Conservation (phyloP, 2,113 vertebrate genomes). For the Alosa alosa region DNA sequence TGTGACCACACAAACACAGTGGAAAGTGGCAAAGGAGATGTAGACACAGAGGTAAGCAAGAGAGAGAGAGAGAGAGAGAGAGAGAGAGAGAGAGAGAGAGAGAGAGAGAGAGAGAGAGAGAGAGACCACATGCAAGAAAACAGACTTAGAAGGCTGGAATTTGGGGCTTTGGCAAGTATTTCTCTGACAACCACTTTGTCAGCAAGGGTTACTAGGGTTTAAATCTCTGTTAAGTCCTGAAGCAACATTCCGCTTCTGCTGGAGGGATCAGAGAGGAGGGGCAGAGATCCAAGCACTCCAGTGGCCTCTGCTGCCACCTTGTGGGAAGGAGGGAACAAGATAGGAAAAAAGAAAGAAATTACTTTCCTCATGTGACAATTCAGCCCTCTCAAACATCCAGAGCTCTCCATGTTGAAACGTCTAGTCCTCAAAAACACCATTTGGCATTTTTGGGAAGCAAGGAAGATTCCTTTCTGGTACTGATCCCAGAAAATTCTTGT, state of each 20-base stretch:
- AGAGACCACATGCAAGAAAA: slow-evolving; percentile 43
- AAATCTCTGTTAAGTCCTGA: slow-evolving; percentile 46
- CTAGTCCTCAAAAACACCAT: background rate
- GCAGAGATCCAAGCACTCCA: background rate
- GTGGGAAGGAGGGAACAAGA: background rate
- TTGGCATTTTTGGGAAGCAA: background rate
- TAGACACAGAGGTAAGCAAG: background rate
- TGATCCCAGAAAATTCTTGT: background rate
- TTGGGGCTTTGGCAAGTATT: slow-evolving; percentile 44
- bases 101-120: background rate
- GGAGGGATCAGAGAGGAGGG: slow-evolving; percentile 36
- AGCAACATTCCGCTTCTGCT: slow-evolving; percentile 51
- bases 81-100: background rate
- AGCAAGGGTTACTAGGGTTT: slow-evolving; percentile 53
- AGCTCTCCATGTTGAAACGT: background rate
- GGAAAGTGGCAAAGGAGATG: background rate
- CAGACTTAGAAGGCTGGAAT: slow-evolving; percentile 47
- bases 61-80: background rate
- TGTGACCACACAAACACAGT: slow-evolving; percentile 25
- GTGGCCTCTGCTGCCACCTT: slow-evolving; percentile 47
- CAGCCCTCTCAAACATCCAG: background rate
- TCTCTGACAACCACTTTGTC: slow-evolving; percentile 48
- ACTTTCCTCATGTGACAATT: background rate
- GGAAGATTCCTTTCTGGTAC: background rate
- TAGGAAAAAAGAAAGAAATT: background rate